A percentile compares a stretch with the other conserved stretches of the same genome.
Evolutionary conservation across 1,140 invertebrate species (phyloP).

Genomic region (Drosophila suzukii): DNA sequence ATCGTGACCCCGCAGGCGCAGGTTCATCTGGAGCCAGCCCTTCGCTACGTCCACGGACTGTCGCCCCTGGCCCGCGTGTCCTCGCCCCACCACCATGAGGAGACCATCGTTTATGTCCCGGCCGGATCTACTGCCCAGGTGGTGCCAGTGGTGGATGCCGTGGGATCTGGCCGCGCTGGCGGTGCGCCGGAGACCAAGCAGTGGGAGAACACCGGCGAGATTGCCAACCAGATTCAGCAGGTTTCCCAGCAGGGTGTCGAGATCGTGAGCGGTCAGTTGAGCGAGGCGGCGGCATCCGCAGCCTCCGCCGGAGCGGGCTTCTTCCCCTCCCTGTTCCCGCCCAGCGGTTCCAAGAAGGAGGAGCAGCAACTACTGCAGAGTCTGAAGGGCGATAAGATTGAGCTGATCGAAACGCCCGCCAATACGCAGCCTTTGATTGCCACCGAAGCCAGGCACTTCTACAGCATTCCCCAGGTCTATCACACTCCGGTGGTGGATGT

Average conservation of each 20-base stretch:
- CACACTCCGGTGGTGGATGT: conserved; percentile 75
- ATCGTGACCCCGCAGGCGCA: conserved; percentile 82
- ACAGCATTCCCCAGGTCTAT: conserved; percentile 69
- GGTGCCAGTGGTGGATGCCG: conserved; percentile 52
- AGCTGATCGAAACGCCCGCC: conserved; percentile 72
- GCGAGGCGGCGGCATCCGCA: conserved; percentile 64
- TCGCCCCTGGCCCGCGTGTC: conserved; percentile 78
- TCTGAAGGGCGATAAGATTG: conserved; percentile 54
- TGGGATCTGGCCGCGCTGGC: conserved; percentile 56
- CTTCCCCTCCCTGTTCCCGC: conserved; percentile 65
- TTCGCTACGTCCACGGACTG: conserved; percentile 74
- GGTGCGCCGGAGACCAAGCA: conserved; percentile 53
- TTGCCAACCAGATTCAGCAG: conserved; percentile 61
- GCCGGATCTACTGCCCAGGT: conserved; percentile 67
- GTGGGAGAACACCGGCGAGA: conserved; percentile 48
- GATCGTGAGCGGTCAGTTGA: conserved; percentile 54
- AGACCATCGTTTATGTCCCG: conserved; percentile 80
- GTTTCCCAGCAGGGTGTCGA: conserved; percentile 58
- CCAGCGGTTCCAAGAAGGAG: conserved; percentile 39
- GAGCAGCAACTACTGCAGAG: conserved; percentile 33
- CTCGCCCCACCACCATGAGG: conserved; percentile 69
- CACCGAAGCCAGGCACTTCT: conserved; percentile 70
- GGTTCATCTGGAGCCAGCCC: conserved; percentile 73
- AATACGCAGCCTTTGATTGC: conserved; percentile 68
- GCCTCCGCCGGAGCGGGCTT: conserved; percentile 65